These are phyloP conservation scores for Drosophila subquinaria DNA, from an alignment of 2,888 invertebrate genomes.

Conservation along the genomic window DNA sequence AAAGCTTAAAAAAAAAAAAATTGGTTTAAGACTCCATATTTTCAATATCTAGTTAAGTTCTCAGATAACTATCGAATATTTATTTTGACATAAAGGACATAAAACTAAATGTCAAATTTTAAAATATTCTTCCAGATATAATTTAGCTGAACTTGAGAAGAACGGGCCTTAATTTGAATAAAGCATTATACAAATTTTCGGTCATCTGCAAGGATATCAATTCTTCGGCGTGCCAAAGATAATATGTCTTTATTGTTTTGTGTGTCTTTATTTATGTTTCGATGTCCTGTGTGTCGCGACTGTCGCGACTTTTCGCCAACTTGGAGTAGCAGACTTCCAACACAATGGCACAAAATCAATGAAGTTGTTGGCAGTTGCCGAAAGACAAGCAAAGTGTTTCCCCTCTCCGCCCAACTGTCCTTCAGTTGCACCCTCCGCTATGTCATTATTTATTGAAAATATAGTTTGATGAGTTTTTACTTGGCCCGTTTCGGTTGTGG, in stretches of 20 bases:
- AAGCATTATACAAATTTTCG: not conserved
- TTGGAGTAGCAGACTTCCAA: conserved; percentile 25
- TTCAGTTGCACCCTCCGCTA: conserved; percentile 2
- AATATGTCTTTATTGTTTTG: conserved; percentile 8
- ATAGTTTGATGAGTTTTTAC: conserved; percentile 81
- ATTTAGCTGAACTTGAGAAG: too few species aligned
- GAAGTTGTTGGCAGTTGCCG: conserved; percentile 53
- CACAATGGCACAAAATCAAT: conserved; percentile 75
- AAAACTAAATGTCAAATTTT: too few species aligned
- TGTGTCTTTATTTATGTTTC: conserved; percentile 52
- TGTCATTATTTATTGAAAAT: conserved; percentile 81
- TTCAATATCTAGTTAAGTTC: too few species aligned
- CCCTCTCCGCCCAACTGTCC: not conserved
- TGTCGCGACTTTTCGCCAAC: conserved; percentile 48
- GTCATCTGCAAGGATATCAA: not conserved
- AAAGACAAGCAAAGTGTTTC: conserved; percentile 28
- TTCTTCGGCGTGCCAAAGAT: not conserved
- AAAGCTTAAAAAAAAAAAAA: too few species aligned
- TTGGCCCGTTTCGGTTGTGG: conserved; percentile 34
- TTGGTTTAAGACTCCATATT: too few species aligned
- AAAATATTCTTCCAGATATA: too few species aligned
- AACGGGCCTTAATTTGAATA: too few species aligned
- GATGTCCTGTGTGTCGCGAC: conserved; percentile 27
- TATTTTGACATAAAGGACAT: too few species aligned
- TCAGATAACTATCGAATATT: too few species aligned